Conservation (phyloP, 2,888 invertebrate genomes). For the Cheilosia pagana region DNA sequence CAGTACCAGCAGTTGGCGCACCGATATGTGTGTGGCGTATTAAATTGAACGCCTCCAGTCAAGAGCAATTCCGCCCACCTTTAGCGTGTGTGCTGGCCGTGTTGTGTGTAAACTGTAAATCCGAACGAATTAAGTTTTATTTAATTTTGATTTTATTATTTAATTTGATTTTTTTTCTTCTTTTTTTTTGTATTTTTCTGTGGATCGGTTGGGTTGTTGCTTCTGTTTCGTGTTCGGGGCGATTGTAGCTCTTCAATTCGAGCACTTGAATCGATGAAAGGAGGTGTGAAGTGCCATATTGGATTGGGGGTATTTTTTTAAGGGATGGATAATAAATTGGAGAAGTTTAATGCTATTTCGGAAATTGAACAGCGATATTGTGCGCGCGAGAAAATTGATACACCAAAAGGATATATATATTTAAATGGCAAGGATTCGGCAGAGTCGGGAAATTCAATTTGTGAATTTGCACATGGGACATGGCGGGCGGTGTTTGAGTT, state of each 20-base stretch:
- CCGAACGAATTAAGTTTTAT: constrained; percentile 64
- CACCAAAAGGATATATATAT: background rate
- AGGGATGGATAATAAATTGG: constrained; percentile 64
- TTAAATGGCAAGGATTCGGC: constrained; percentile 17
- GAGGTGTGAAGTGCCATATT: constrained; percentile 21
- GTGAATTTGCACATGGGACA: constrained; percentile 29
- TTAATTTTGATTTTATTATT: constrained; percentile 72
- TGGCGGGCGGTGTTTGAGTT: background rate
- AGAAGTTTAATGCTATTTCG: constrained; percentile 58
- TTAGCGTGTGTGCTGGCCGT: constrained; percentile 20
- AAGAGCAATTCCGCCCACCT: constrained; percentile 19
- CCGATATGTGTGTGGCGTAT: background rate
- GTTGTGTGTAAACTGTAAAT: constrained; percentile 55
- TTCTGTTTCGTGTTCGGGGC: constrained; percentile 45
- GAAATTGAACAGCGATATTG: constrained; percentile 59
- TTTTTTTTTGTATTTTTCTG: too few relatives aligned
- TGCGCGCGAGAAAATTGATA: constrained; percentile 30
- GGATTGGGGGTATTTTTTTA: background rate
- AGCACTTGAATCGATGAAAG: constrained; percentile 20
- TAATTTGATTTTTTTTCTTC: constrained; percentile 47
- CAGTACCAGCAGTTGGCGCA: background rate
- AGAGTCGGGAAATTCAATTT: constrained; percentile 43
- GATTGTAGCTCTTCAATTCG: constrained; percentile 35
- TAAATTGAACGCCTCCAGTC: constrained; percentile 23
- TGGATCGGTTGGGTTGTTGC: constrained; percentile 6